phyloP scores from a whole-genome alignment of 2,113 vertebrate species.

The Pterocles burchelli region DNA sequence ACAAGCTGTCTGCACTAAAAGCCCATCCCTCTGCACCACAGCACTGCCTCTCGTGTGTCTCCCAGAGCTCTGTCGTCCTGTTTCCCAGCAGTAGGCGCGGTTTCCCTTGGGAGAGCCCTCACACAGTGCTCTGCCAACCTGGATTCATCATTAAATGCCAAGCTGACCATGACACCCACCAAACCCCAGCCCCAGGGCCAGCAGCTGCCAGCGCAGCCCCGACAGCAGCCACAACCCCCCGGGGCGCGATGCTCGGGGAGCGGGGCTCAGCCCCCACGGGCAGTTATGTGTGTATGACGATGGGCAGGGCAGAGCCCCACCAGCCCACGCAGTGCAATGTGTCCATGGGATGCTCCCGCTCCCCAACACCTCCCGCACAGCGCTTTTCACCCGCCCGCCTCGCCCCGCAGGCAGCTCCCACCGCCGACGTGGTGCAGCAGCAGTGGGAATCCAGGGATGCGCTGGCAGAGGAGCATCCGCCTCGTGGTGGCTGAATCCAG shows the following conservation, averaged over 20 bases:
- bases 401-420: not conserved
- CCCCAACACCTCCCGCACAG: fast-evolving
- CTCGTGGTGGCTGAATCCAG: fast-evolving
- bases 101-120: not conserved
- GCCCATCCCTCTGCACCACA: not conserved
- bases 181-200: not conserved
- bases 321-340: fast-evolving
- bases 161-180: fast-evolving
- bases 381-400: fast-evolving
- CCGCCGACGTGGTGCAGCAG: fast-evolving
- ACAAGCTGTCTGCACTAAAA: not conserved
- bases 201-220: not conserved
- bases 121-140: fast-evolving
- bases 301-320: fast-evolving
- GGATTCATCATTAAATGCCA: fast-evolving
- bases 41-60: not conserved
- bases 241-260: fast-evolving
- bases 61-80: not conserved
- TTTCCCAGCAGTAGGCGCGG: fast-evolving
- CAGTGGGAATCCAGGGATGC: fast-evolving
- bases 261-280: fast-evolving
- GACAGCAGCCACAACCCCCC: not conserved
- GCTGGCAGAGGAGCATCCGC: not conserved
- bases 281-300: fast-evolving
- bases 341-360: fast-evolving